Evolutionary conservation across 1,140 invertebrate species (phyloP).

Genomic region (Sminthurides bifidus): DNA sequence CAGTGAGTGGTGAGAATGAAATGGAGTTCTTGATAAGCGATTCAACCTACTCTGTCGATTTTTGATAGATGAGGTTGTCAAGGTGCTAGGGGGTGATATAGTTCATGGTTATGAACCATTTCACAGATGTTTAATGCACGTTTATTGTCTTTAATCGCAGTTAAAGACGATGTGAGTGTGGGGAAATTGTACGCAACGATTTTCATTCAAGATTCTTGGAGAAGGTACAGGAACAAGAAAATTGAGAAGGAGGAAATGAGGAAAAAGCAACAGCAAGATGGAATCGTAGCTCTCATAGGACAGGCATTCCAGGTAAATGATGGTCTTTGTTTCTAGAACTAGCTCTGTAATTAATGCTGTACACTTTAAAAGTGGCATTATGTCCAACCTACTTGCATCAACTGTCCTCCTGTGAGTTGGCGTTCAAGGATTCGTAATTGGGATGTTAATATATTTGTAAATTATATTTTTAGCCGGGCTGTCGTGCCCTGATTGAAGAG

Average conservation of each 20-base stretch:
- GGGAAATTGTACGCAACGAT: slow-evolving; percentile 99
- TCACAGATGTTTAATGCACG: background rate
- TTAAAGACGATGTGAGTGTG: slow-evolving; percentile 99
- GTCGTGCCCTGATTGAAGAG: background rate
- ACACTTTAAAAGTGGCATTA: background rate
- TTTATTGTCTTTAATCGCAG: slow-evolving; percentile 37
- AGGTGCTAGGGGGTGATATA: too few relatives aligned
- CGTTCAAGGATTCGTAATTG: too few relatives aligned
- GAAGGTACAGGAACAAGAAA: slow-evolving; percentile 96
- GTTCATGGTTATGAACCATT: too few relatives aligned
- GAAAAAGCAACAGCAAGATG: slow-evolving; percentile 31
- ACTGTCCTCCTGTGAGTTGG: too few relatives aligned
- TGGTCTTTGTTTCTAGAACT: background rate
- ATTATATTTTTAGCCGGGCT: background rate
- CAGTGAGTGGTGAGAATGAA: too few relatives aligned
- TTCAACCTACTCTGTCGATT: too few relatives aligned
- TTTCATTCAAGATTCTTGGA: slow-evolving; percentile 98
- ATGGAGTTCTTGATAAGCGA: too few relatives aligned
- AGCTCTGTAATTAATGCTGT: background rate
- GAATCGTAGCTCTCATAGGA: too few relatives aligned
- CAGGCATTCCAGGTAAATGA: slow-evolving; percentile 4
- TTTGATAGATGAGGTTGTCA: too few relatives aligned
- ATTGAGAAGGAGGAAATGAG: slow-evolving; percentile 71
- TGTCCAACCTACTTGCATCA: background rate
- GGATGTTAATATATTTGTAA: too few relatives aligned